Evolutionary conservation across 1,140 invertebrate genomes (phyloP), one percentile per base, ranked within the genome.

Genomic region (Dreissena rostriformis): DNA sequence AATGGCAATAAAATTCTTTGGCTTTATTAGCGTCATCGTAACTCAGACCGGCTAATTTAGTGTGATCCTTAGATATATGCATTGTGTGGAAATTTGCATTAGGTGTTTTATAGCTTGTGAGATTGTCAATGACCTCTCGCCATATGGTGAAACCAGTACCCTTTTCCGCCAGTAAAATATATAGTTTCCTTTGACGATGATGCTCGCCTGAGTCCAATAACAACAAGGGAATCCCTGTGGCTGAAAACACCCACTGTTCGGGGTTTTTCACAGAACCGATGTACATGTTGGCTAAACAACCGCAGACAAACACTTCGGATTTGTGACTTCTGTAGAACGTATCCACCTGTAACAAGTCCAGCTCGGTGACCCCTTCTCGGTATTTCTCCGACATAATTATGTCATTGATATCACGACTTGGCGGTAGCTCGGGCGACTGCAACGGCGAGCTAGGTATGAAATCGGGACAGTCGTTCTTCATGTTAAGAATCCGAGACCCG

Each of bases 81-180:
- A 97, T 96, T n/a, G 97, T 97, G 92, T 98, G 97, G 86, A 97
- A 97, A 28, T 95, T 96, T n/a, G 94, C 95, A 17, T 95, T 95
- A 7, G 91, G 88, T 8, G 95, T 94, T 88, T 94, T 92, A 86
- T 95, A 96, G 65, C 93, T 93, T 19, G 93, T 94, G 57, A 95
- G 89, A 88, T 95, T 95, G 86, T 95, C 97, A 85, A 98, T 96
- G n/a, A 95, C 95, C 92, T 98, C 97, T 75, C 95, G 95, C 97
- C 97, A 98, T n/a, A 98, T 92, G 39, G 96, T 95, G 91, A 98
- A 97, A 67, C 96, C 97, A 2, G 97, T 97, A 5, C 97, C 97
- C 68, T 96, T 95, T 93, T 98, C 97, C 0, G 97, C 97, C 22
- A 98, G 90, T 2, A 97, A 94, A 29, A 98, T 95, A 82, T 96